Conservation (phyloP, 2,113 vertebrate genomes). For the zebrafish (Danio rerio) region DNA sequence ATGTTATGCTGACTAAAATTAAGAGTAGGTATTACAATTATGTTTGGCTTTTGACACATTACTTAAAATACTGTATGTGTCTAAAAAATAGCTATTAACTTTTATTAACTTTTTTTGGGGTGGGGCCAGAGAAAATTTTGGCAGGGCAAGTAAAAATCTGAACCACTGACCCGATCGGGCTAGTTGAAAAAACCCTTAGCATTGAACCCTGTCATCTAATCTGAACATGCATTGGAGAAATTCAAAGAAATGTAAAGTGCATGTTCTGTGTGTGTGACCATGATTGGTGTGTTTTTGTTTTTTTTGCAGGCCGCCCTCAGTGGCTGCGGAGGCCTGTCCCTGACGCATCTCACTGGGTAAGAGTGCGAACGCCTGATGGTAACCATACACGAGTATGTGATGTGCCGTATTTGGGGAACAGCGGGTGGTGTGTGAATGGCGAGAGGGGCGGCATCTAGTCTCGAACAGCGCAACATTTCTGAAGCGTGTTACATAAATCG, state of each 20-base stretch:
- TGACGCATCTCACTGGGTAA: constrained; percentile 48
- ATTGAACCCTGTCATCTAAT: too few relatives aligned
- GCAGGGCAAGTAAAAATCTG: too few relatives aligned
- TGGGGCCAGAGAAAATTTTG: too few relatives aligned
- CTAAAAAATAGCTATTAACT: too few relatives aligned
- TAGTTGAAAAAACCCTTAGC: too few relatives aligned
- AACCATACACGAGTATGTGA: constrained; percentile 12
- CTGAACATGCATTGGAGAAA: neutral
- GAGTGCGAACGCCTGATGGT: constrained; percentile 27
- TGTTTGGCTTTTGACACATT: too few relatives aligned
- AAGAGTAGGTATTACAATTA: too few relatives aligned
- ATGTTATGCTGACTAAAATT: too few relatives aligned
- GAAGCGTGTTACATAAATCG: constrained; percentile 68
- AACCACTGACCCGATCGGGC: too few relatives aligned
- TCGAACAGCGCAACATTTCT: constrained; percentile 28
- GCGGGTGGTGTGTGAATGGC: neutral
- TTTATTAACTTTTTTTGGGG: too few relatives aligned
- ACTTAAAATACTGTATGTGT: too few relatives aligned
- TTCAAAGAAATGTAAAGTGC: neutral
- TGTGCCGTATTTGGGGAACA: constrained; percentile 34
- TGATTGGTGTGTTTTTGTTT: constrained; percentile 1
- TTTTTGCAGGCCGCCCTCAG: constrained; percentile 48
- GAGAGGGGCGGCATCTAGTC: neutral
- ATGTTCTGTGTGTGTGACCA: neutral
- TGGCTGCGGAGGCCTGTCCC: constrained; percentile 54